These are phyloP conservation scores for Gadus macrocephalus DNA, from an alignment of 2,113 vertebrate species.

Conservation along the genomic window DNA sequence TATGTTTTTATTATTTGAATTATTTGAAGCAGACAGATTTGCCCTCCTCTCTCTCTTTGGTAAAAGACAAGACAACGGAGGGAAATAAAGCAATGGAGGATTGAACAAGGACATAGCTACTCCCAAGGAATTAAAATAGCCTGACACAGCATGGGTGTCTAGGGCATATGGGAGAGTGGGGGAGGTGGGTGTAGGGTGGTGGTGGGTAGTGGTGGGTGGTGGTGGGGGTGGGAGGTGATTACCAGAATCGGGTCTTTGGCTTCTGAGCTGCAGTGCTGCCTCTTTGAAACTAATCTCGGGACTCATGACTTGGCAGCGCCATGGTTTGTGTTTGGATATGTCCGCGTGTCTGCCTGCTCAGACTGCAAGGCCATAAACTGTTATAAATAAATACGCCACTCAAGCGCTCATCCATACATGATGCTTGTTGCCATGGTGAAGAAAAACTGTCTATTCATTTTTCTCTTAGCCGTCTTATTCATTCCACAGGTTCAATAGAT, in stretches of 20 bases:
- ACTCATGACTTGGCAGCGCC: constrained; percentile 76
- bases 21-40: constrained; percentile 3
- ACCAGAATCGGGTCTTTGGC: constrained; percentile 73
- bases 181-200: constrained; percentile 11
- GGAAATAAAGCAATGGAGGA: constrained; percentile 33
- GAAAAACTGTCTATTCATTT: constrained; percentile 34
- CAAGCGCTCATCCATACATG: constrained; percentile 49
- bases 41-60: too few relatives aligned
- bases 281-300: constrained; percentile 77
- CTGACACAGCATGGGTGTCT: constrained; percentile 71
- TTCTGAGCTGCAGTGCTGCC: constrained; percentile 65
- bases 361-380: constrained; percentile 52
- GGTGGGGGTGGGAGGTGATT: constrained; percentile 49
- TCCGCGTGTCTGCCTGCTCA: constrained; percentile 64
- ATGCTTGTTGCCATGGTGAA: constrained; percentile 43
- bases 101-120: constrained; percentile 40
- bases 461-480: constrained; percentile 35
- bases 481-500: background rate
- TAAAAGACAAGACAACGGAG: background rate
- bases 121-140: constrained; percentile 60
- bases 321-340: constrained; percentile 67
- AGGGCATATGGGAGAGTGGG: constrained; percentile 50
- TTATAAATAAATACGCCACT: constrained; percentile 67
- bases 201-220: constrained; percentile 34
- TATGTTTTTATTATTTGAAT: constrained; percentile 2